phyloP scores from a whole-genome alignment of 2,888 invertebrate genomes.

The Nymphalis urticae region DNA sequence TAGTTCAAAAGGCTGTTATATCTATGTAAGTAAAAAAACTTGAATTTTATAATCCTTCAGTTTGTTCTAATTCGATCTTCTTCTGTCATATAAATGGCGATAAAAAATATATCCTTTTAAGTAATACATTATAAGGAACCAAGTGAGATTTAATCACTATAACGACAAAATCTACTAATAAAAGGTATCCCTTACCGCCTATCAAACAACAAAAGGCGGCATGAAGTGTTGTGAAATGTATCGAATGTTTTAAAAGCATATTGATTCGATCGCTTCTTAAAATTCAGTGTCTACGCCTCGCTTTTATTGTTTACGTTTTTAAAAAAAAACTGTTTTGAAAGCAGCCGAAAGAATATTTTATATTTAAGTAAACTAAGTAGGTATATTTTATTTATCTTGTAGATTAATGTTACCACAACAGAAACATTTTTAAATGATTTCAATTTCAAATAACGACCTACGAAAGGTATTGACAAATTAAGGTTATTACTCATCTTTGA shows the following conservation, averaged over 20 bases:
- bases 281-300: slow-evolving; percentile 55
- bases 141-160: slow-evolving; percentile 18
- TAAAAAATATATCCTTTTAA: not conserved
- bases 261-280: slow-evolving; percentile 50
- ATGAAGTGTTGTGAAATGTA: slow-evolving; percentile 57
- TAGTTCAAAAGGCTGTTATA: no score
- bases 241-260: slow-evolving; percentile 63
- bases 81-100: not conserved
- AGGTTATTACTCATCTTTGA: no score
- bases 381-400: not conserved
- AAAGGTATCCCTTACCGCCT: slow-evolving; percentile 9
- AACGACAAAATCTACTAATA: slow-evolving; percentile 16
- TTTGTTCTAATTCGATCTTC: not conserved
- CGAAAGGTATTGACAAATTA: no score
- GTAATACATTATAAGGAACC: not conserved
- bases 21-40: no score
- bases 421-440: no score
- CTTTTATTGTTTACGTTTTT: slow-evolving; percentile 51
- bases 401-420: no score
- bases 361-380: not conserved
- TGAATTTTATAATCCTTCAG: not conserved
- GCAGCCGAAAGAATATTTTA: slow-evolving; percentile 35
- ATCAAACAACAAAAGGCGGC: slow-evolving; percentile 44
- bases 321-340: slow-evolving; percentile 45
- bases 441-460: no score